These are phyloP conservation scores for Takifugu bimaculatus DNA, from an alignment of 2,113 vertebrate species.

Conservation along the genomic window DNA sequence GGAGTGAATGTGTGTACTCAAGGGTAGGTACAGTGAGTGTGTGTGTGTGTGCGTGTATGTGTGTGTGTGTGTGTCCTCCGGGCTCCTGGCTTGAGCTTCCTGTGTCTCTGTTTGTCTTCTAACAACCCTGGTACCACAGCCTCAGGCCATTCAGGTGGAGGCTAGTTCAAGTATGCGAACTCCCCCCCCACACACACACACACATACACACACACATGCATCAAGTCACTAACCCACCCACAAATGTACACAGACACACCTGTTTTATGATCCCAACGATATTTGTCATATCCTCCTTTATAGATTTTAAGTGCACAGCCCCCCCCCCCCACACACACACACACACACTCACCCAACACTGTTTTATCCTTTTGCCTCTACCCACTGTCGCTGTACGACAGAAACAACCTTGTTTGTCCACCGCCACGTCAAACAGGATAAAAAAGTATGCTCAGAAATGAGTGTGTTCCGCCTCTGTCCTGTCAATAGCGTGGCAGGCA, in stretches of 20 bases:
- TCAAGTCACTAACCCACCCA: constrained; percentile 15
- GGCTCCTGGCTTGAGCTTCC: constrained; percentile 58
- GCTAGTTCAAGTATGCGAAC: constrained; percentile 61
- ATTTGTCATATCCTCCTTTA: neutral
- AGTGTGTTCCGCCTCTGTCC: constrained; percentile 83
- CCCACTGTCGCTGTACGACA: constrained; percentile 51
- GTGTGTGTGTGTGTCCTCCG: constrained; percentile 42
- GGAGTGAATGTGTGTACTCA: constrained; percentile 43
- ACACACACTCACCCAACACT: constrained; percentile 24
- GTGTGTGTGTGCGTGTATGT: constrained; percentile 23
- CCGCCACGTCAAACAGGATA: constrained; percentile 50
- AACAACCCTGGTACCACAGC: constrained; percentile 57
- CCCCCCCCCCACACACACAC: constrained; percentile 8
- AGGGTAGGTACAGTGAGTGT: constrained; percentile 25
- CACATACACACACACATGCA: constrained; percentile 16
- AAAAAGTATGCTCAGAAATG: constrained; percentile 56
- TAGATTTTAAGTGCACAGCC: constrained; percentile 9
- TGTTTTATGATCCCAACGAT: constrained; percentile 34
- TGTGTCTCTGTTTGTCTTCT: constrained; percentile 72
- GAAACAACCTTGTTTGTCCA: constrained; percentile 88
- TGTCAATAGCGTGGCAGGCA: constrained; percentile 68
- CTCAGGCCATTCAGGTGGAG: constrained; percentile 70
- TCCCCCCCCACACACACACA: constrained; percentile 15
- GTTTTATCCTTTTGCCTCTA: constrained; percentile 24
- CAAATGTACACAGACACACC: constrained; percentile 48